Percentiles rank a stretch among this genome's conserved stretches.
These are phyloP conservation scores for Antechinus flavipes DNA, from an alignment of 2,113 vertebrate species.

Conservation along the genomic window DNA sequence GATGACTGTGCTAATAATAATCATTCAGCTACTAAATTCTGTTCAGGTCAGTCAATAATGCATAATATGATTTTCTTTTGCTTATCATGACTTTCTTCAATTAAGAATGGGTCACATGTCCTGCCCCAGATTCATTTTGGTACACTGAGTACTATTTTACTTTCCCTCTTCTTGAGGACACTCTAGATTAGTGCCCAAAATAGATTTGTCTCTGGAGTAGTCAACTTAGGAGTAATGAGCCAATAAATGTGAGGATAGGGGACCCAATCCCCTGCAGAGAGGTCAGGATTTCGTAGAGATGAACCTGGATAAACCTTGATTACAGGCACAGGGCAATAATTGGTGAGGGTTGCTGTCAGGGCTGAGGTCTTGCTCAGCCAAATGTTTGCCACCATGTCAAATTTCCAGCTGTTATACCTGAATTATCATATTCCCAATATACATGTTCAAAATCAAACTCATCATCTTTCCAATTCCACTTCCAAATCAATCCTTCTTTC, in stretches of 20 bases:
- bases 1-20: not conserved
- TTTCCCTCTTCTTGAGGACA: not conserved
- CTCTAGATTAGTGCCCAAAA: not conserved
- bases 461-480: not conserved
- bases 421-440: not conserved
- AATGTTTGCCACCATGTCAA: not conserved
- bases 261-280: not conserved
- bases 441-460: not conserved
- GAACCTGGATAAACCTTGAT: not conserved
- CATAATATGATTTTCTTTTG: not conserved
- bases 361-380: not conserved
- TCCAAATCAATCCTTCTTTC: not conserved
- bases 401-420: not conserved
- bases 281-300: not conserved
- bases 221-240: not conserved
- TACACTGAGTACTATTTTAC: not conserved
- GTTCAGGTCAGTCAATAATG: not conserved
- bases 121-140: not conserved
- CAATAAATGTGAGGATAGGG: not conserved
- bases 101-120: not conserved
- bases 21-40: not conserved
- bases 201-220: not conserved
- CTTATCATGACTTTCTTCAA: not conserved
- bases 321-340: not conserved
- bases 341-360: not conserved